phyloP scores from a whole-genome alignment of 2,888 invertebrate species.

The Micropterix aruncella region DNA sequence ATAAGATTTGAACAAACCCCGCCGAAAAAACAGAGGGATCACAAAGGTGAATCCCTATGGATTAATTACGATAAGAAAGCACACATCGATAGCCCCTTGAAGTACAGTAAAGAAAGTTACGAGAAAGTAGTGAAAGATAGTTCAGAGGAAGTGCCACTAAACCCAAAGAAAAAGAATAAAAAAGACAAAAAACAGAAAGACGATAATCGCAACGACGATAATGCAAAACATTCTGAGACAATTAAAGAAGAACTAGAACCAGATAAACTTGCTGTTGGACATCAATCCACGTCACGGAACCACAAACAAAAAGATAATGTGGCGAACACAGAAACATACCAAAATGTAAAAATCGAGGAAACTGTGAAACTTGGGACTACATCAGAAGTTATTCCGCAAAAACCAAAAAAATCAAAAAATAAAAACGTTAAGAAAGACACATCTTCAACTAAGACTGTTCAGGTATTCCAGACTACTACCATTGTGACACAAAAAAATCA shows the following conservation, averaged over 20 bases:
- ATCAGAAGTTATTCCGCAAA: conserved; percentile 10
- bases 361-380: conserved; percentile 2
- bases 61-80: too few species aligned
- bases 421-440: conserved; percentile 18
- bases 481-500: too few species aligned
- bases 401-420: conserved; percentile 17
- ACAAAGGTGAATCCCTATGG: too few species aligned
- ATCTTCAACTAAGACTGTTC: too few species aligned
- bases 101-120: too few species aligned
- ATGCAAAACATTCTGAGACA: conserved; percentile 1
- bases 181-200: conserved; percentile 2
- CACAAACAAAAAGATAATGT: conserved; percentile 7
- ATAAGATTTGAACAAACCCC: conserved; percentile 5
- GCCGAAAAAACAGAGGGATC: conserved; percentile 7
- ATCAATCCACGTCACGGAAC: too few species aligned
- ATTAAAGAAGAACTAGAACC: conserved; percentile 6
- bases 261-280: too few species aligned
- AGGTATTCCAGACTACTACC: too few species aligned
- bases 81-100: too few species aligned
- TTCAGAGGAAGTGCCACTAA: too few species aligned
- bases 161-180: conserved; percentile 6
- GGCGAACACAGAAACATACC: conserved; percentile 4
- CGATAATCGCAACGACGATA: conserved; percentile 2
- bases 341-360: conserved; percentile 6
- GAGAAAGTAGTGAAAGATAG: too few species aligned